Evolutionary conservation across 2,113 vertebrate species (phyloP), one percentile per base, ranked within the genome.

Genomic region (Callipepla squamata): DNA sequence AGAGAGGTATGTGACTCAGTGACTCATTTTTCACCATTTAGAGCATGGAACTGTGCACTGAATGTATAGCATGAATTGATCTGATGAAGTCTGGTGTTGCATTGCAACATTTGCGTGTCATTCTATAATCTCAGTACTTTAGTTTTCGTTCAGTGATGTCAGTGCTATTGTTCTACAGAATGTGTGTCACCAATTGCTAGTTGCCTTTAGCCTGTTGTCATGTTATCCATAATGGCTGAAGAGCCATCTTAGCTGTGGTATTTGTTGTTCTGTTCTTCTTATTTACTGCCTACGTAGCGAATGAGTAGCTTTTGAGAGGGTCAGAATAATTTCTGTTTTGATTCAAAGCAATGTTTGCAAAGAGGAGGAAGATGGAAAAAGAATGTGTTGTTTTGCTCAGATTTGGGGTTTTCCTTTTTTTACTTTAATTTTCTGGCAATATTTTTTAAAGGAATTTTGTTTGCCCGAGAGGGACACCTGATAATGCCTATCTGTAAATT

Each of bases 1-100:
- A 98, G 97, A 98, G 98, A 98, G 98, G 98, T 98, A 98, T 59
- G 98, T 98, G 82, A 85, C 85, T 94, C n/a, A 40, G 75, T 48
- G 86, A 65, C 55, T 89, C 87, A 69, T 78, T 93, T 79, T 92
- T 91, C 68, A 85, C 40, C 14, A 5, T 87, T 93, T 66, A 45
- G 90, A 94, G 74, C 65, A 87, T 95, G 74, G 16, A 80, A 70
- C 44, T 87, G 50, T 93, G 55, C 13, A 12, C n/a, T 95, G 42
- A 93, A 72, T 70, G 20, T 90, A 32, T 76, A 40, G 18, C 69
- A 89, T 79, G 88, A 55, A 32, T 19, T 75, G 25, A 67, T 91
- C 17, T 87, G 40, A 55, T 80, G 32, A 21, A 81, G 88, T 85
- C 77, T 95, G 5, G 19, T 94, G 74, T 76, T 93, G 20, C 65